A percentile compares a stretch with the other conserved stretches of the same genome.
These are phyloP conservation scores for Ectropis grisescens DNA, from an alignment of 1,140 invertebrate genomes.

Conservation along the genomic window DNA sequence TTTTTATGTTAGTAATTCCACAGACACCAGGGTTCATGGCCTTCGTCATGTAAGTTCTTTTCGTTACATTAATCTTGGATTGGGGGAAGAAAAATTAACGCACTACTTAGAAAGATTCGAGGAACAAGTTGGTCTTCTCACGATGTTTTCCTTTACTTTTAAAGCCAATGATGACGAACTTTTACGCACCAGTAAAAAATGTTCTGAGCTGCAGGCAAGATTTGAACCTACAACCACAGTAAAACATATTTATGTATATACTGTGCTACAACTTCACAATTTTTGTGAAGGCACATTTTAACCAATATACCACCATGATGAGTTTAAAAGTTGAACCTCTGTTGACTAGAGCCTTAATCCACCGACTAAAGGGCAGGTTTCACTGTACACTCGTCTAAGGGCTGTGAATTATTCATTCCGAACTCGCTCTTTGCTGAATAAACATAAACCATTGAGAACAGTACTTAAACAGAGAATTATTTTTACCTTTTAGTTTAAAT, in stretches of 20 bases:
- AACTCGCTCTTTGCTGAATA: conserved; percentile 18
- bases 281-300: no score
- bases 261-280: not conserved
- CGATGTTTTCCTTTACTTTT: no score
- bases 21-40: no score
- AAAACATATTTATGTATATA: not conserved
- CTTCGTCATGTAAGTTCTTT: no score
- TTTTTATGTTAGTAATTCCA: no score
- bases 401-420: conserved; percentile 19
- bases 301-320: no score
- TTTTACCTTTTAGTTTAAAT: conserved; percentile 15
- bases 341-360: conserved; percentile 4
- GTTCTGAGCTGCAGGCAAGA: no score
- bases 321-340: conserved; percentile 1
- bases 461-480: conserved; percentile 12
- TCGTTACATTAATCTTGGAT: no score
- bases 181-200: not conserved
- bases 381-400: conserved; percentile 15
- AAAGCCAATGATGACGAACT: no score
- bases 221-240: not conserved
- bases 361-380: conserved; percentile 22
- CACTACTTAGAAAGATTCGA: no score
- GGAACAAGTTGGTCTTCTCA: no score
- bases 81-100: no score
- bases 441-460: conserved; percentile 13